A percentile compares a stretch with the other conserved stretches of the same genome.
Conservation (phyloP, 2,888 invertebrate species). For the Dioctria rufipes region DNA sequence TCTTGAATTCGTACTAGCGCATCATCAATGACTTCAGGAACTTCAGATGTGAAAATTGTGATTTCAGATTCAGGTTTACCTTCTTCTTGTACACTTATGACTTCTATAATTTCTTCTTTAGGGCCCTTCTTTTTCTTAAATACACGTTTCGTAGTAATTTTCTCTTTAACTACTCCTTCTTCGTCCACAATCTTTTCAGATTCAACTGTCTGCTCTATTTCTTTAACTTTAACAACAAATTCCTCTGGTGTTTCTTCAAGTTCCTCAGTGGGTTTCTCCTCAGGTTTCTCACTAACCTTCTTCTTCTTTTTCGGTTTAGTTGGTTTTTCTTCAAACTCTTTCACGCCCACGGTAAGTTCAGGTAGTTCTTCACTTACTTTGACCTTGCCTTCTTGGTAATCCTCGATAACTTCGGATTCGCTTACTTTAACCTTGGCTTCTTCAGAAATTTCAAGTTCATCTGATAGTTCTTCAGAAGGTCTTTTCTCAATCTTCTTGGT, state of each 20-base stretch:
- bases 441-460: conserved; percentile 59
- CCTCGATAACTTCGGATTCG: conserved; percentile 17
- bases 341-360: conserved; percentile 25
- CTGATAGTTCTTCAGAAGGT: conserved; percentile 59
- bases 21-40: conserved; percentile 55
- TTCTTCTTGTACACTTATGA: conserved; percentile 71
- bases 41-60: conserved; percentile 66
- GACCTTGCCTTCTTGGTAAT: conserved; percentile 9
- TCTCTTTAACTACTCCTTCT: conserved; percentile 67
- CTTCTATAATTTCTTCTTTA: conserved; percentile 72
- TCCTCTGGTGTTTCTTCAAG: conserved; percentile 65
- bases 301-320: conserved; percentile 46
- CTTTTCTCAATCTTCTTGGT: background rate
- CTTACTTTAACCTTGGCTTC: conserved; percentile 54
- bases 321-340: conserved; percentile 41
- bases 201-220: conserved; percentile 60
- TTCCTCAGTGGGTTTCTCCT: conserved; percentile 62
- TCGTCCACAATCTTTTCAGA: conserved; percentile 64
- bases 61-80: conserved; percentile 69
- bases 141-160: conserved; percentile 70
- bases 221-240: conserved; percentile 54
- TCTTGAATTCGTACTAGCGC: conserved; percentile 63
- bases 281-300: conserved; percentile 58
- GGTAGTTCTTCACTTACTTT: conserved; percentile 2
- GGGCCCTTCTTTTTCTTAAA: conserved; percentile 71